phyloP scores from a whole-genome alignment of 2,113 vertebrate genomes.

The Papio anubis region DNA sequence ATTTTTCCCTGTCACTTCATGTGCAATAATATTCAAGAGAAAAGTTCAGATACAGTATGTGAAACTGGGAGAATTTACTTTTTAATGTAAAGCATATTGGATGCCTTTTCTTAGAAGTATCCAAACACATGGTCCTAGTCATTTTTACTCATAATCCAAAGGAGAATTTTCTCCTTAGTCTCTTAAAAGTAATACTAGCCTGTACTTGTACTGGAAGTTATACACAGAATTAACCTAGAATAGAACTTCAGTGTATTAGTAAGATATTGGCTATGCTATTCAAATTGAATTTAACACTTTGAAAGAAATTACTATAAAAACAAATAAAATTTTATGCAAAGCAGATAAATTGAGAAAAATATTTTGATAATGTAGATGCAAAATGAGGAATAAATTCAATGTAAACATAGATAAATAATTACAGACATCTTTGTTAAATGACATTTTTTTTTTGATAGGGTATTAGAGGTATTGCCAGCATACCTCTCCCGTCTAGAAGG shows the following conservation, averaged over 20 bases:
- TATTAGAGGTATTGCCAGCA: too few species aligned
- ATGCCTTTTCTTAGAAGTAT: not conserved
- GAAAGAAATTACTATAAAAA: not conserved
- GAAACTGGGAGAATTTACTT: not conserved
- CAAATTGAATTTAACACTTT: not conserved
- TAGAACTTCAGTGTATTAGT: constrained; percentile 42
- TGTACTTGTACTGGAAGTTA: not conserved
- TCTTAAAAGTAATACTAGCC: not conserved
- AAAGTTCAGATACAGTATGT: not conserved
- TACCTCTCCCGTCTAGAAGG: too few species aligned
- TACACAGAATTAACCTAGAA: not conserved
- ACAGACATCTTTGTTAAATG: not conserved
- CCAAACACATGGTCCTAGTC: not conserved
- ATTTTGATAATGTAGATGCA: not conserved
- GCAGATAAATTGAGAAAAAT: not conserved
- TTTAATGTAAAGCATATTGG: not conserved
- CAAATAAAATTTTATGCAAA: not conserved
- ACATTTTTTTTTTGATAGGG: not conserved
- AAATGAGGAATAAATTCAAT: not conserved
- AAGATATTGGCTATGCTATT: not conserved
- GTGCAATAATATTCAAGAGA: not conserved
- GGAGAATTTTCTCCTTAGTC: not conserved
- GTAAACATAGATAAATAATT: not conserved
- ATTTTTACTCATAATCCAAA: not conserved
- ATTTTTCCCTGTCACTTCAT: not conserved